Conservation (phyloP, 1,140 invertebrate species). For the Drosophila hydei region DNA sequence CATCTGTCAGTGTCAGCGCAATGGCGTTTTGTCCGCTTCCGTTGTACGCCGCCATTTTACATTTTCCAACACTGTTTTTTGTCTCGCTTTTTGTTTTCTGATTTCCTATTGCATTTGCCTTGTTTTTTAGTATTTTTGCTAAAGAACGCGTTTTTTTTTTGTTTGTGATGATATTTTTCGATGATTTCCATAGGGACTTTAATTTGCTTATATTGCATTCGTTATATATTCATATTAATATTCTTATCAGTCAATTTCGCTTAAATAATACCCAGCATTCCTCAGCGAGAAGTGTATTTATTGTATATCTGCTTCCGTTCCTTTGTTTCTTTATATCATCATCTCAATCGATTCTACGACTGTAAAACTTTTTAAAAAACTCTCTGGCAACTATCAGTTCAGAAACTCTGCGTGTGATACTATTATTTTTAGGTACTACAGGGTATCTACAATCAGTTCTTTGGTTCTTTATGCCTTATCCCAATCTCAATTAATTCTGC, state of each 20-base stretch:
- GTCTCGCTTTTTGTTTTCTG: conserved; percentile 12
- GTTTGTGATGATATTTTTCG: conserved; percentile 14
- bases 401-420: no score
- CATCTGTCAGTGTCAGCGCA: conserved; percentile 76
- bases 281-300: no score
- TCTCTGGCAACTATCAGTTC: no score
- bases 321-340: no score
- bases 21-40: conserved; percentile 80
- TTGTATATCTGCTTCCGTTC: no score
- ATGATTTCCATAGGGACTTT: conserved; percentile 7
- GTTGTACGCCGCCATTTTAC: conserved; percentile 55
- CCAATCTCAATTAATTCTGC: no score
- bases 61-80: conserved; percentile 51
- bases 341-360: no score
- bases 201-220: conserved; percentile 9
- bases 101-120: conserved; percentile 39
- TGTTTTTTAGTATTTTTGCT: conserved; percentile 9
- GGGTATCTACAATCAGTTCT: background rate
- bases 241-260: background rate
- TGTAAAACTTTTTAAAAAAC: no score
- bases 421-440: background rate
- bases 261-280: background rate
- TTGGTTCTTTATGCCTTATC: background rate
- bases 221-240: conserved; percentile 1
- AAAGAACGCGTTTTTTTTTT: conserved; percentile 3